Evolutionary conservation across 1,140 invertebrate genomes (phyloP).

Genomic region (Ooceraea biroi): DNA sequence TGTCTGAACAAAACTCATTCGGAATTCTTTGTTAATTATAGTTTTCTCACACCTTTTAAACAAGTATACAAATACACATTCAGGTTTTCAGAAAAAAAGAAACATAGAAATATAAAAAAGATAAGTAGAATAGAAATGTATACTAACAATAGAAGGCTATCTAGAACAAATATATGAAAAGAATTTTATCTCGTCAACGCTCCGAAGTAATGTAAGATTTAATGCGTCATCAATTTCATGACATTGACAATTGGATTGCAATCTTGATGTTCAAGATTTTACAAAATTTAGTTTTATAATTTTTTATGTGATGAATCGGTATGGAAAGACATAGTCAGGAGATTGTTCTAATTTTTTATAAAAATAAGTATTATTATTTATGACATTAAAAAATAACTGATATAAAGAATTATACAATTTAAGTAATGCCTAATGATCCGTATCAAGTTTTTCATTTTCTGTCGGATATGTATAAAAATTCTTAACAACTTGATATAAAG

Average conservation of each 20-base stretch:
- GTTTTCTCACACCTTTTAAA: not conserved
- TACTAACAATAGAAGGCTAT: not conserved
- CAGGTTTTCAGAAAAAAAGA: not conserved
- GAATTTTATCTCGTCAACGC: conserved; percentile 6
- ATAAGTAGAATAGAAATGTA: conserved; percentile 8
- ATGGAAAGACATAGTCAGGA: conserved; percentile 58
- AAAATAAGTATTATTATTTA: conserved; percentile 30
- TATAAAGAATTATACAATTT: not conserved
- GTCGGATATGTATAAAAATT: conserved; percentile 13
- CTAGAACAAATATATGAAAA: not conserved
- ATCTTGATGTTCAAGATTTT: conserved; percentile 17
- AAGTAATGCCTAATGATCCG: not conserved
- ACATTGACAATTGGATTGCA: conserved; percentile 6
- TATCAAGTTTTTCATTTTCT: conserved; percentile 24
- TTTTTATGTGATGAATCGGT: not conserved
- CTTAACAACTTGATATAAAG: conserved; percentile 8
- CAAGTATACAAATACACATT: not conserved
- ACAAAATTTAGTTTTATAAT: not conserved
- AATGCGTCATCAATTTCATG: not conserved
- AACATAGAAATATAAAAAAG: not conserved
- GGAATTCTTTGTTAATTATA: too few relatives aligned
- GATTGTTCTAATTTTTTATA: conserved; percentile 69
- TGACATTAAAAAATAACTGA: not conserved
- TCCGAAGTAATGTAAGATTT: not conserved
- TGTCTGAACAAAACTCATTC: too few relatives aligned